Evolutionary conservation across 1,140 invertebrate species (phyloP).

Genomic region (Amphibalanus amphitrite): DNA sequence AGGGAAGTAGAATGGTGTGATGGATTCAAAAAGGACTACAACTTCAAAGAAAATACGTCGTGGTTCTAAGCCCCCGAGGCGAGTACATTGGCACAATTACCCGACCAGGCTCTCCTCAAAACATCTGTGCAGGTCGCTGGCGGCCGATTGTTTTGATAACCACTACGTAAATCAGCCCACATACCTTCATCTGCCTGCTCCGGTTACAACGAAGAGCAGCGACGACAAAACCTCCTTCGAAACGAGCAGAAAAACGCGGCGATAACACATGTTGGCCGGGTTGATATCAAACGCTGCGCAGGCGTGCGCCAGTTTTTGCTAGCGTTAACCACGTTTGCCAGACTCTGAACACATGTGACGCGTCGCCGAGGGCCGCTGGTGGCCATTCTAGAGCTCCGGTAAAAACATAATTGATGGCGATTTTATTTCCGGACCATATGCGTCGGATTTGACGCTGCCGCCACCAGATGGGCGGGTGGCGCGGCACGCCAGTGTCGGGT

Average conservation of each 20-base stretch:
- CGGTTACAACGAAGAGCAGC: too few species aligned
- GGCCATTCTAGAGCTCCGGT: background rate
- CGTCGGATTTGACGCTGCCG: background rate
- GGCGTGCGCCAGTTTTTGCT: background rate
- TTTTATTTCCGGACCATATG: constrained; percentile 1
- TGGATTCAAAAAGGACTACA: too few species aligned
- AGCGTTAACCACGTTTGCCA: background rate
- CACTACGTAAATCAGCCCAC: too few species aligned
- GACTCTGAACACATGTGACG: background rate
- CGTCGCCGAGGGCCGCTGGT: background rate
- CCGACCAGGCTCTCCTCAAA: too few species aligned
- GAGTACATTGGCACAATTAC: too few species aligned
- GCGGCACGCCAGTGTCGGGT: background rate
- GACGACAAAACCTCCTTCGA: background rate
- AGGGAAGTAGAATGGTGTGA: too few species aligned
- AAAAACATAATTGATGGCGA: constrained; percentile 1
- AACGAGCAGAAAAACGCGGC: background rate
- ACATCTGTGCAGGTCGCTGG: too few species aligned
- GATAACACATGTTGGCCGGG: background rate
- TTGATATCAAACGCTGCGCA: background rate
- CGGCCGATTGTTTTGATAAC: too few species aligned
- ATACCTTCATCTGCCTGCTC: too few species aligned
- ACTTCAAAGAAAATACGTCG: too few species aligned
- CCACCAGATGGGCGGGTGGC: background rate
- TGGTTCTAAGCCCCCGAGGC: too few species aligned